Conservation (phyloP, 2,888 invertebrate species). For the Geotrupes spiniger region DNA sequence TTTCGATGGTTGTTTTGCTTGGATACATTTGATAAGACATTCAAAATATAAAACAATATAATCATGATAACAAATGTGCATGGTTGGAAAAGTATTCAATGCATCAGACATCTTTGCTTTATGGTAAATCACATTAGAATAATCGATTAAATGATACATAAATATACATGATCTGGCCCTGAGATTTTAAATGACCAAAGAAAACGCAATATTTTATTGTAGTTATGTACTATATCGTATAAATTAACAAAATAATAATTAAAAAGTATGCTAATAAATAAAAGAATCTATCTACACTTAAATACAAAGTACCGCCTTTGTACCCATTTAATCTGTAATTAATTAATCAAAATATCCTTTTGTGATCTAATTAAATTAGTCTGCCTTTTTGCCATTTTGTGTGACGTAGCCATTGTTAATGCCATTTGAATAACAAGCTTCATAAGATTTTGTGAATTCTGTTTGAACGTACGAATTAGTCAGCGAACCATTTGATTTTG, state of each 20-base stretch:
- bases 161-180: constrained; percentile 8
- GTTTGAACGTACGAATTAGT: constrained; percentile 54
- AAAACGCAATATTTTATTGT: neutral
- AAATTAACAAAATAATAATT: constrained; percentile 11
- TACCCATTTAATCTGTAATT: too few species aligned
- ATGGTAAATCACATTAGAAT: neutral
- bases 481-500: constrained; percentile 41
- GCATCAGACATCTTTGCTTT: neutral
- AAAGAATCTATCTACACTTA: constrained; percentile 10
- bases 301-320: constrained; percentile 7
- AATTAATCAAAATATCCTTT: constrained; percentile 4
- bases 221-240: neutral
- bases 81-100: neutral
- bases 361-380: constrained; percentile 20
- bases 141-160: neutral
- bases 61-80: neutral
- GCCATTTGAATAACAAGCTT: constrained; percentile 62
- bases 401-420: constrained; percentile 62
- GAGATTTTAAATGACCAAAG: constrained; percentile 13
- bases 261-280: constrained; percentile 20
- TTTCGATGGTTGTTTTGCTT: too few species aligned
- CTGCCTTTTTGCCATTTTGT: constrained; percentile 37
- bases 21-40: too few species aligned
- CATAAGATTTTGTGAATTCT: constrained; percentile 57
- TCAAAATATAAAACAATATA: neutral